A percentile compares a stretch with the other conserved stretches of the same genome.
These are phyloP conservation scores for Notarius quadriscutis DNA, from an alignment of 2,113 vertebrate species.

Conservation along the genomic window DNA sequence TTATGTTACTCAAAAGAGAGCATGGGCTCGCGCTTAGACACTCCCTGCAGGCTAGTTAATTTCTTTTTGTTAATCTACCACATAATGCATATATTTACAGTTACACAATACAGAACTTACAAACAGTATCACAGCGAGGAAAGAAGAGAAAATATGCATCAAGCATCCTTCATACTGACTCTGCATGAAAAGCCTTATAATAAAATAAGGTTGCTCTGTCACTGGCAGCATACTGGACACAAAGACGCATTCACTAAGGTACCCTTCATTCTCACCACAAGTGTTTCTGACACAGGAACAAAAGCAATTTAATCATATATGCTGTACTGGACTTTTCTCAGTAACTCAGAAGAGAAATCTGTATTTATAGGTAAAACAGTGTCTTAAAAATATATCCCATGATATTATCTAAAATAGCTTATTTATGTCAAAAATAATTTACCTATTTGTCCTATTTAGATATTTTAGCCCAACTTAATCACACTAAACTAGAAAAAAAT, in stretches of 20 bases:
- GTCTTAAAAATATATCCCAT: neutral
- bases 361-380: no score
- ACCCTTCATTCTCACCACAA: constrained; percentile 44
- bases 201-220: neutral
- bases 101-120: neutral
- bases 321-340: neutral
- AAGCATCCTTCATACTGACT: constrained; percentile 17
- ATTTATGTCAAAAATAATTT: neutral
- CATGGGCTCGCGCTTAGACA: neutral
- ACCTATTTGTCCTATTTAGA: no score
- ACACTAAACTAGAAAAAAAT: neutral
- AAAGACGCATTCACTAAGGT: constrained; percentile 16
- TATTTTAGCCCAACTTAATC: neutral
- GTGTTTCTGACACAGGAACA: constrained; percentile 70
- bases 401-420: neutral
- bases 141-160: constrained; percentile 33
- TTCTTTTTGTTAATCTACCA: neutral
- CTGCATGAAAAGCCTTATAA: neutral
- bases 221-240: constrained; percentile 15
- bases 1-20: neutral
- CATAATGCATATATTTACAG: neutral
- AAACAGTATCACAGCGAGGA: neutral
- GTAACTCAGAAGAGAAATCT: neutral
- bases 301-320: constrained; percentile 46
- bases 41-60: neutral